Conservation (phyloP, 2,888 invertebrate species). For the Theristus sp. region DNA sequence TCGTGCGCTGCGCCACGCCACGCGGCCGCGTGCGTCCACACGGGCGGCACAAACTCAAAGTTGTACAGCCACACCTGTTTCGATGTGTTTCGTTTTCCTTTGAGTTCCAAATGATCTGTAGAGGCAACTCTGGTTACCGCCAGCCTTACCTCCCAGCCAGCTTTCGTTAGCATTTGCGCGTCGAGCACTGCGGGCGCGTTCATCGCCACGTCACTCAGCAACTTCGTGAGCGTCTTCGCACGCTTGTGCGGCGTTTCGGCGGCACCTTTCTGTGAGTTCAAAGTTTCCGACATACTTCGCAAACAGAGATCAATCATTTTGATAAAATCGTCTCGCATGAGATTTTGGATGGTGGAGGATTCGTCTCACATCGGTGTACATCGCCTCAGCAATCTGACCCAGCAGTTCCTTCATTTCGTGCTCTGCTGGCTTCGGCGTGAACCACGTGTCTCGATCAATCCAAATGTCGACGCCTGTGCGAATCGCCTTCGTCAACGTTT, state of each 20-base stretch:
- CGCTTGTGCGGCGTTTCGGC: background rate
- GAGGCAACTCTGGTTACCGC: too few relatives aligned
- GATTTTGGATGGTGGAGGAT: background rate
- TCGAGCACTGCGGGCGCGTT: background rate
- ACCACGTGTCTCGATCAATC: background rate
- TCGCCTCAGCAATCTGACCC: background rate
- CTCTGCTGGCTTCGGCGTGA: background rate
- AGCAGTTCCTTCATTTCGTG: background rate
- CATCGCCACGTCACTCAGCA: background rate
- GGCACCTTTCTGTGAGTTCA: background rate
- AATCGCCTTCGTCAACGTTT: background rate
- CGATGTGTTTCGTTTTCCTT: too few relatives aligned
- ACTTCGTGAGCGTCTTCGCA: background rate
- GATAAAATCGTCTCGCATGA: too few relatives aligned
- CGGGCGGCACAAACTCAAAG: background rate
- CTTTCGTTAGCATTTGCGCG: background rate
- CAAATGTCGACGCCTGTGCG: background rate
- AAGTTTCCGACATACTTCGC: too few relatives aligned
- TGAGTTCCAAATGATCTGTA: too few relatives aligned
- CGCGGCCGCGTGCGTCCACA: background rate
- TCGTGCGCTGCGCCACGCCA: background rate
- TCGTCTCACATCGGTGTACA: background rate
- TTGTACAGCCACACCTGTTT: too few relatives aligned
- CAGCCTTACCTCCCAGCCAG: background rate
- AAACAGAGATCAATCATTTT: too few relatives aligned